These are phyloP conservation scores for Peromyscus maniculatus DNA, from an alignment of 2,113 vertebrate genomes.

Conservation along the genomic window DNA sequence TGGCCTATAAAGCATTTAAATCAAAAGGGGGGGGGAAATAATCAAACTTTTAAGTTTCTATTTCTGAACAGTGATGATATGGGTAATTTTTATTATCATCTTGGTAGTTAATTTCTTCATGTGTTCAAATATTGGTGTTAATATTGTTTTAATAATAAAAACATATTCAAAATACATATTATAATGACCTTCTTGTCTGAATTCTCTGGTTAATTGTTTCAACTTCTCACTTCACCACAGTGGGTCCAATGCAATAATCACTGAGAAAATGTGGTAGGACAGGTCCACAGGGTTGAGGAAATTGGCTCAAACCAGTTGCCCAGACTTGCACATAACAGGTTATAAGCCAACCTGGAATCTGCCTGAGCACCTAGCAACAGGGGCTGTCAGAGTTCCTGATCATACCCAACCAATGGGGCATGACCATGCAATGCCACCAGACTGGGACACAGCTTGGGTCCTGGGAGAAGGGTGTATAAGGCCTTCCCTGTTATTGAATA, in stretches of 20 bases:
- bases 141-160: neutral
- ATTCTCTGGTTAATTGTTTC: neutral
- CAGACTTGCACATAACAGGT: no score
- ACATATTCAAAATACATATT: neutral
- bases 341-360: no score
- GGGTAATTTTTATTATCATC: constrained; percentile 1
- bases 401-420: no score
- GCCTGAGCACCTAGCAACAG: no score
- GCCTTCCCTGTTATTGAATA: no score
- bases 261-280: no score
- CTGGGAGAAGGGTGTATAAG: no score
- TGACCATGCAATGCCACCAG: no score
- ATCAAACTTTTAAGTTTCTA: neutral
- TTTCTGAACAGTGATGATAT: neutral
- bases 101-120: neutral
- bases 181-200: neutral
- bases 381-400: no score
- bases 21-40: neutral
- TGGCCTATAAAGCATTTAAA: constrained; percentile 11
- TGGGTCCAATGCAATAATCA: neutral
- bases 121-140: neutral
- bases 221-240: neutral
- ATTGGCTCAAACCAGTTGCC: no score
- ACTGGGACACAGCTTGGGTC: no score
- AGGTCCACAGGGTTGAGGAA: no score